Percentiles rank a stretch among this genome's conserved stretches.
phyloP scores from a whole-genome alignment of 2,113 vertebrate genomes.

The Thalassoma bifasciatum region DNA sequence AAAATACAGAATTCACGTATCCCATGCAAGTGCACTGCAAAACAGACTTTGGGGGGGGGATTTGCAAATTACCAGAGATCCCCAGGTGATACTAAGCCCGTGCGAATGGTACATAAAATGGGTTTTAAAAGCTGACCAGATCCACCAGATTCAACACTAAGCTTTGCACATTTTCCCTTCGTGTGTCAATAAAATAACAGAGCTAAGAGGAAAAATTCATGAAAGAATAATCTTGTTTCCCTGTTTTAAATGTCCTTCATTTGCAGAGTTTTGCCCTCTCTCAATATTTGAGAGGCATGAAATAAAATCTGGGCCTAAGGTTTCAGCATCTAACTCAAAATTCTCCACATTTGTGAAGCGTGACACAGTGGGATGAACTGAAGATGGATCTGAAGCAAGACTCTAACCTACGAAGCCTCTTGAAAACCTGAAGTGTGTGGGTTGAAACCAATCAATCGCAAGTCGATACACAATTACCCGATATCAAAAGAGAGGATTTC shows the following conservation, averaged over 20 bases:
- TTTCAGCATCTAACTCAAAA: constrained; percentile 65
- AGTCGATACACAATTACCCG: constrained; percentile 50
- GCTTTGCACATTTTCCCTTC: too few species aligned
- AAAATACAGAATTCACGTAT: too few species aligned
- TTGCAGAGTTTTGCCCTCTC: constrained; percentile 40
- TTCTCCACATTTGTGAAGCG: constrained; percentile 46
- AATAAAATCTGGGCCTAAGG: constrained; percentile 64
- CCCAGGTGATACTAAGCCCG: too few species aligned
- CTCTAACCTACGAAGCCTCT: constrained; percentile 7
- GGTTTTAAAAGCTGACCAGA: too few species aligned
- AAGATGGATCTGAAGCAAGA: constrained; percentile 49
- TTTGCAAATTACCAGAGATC: too few species aligned
- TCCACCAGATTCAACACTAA: too few species aligned
- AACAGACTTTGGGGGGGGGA: too few species aligned
- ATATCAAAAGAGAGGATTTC: constrained; percentile 31
- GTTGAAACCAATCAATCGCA: constrained; percentile 53
- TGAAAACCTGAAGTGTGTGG: constrained; percentile 17
- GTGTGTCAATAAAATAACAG: too few species aligned
- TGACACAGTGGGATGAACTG: constrained; percentile 38
- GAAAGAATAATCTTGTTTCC: constrained; percentile 43
- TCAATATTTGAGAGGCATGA: constrained; percentile 57
- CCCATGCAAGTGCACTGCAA: too few species aligned
- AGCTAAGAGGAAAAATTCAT: constrained; percentile 26
- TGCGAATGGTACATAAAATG: too few species aligned
- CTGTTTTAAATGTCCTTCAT: constrained; percentile 34